Conservation (phyloP, 2,888 invertebrate species). For the Yponomeuta plumbellus region DNA sequence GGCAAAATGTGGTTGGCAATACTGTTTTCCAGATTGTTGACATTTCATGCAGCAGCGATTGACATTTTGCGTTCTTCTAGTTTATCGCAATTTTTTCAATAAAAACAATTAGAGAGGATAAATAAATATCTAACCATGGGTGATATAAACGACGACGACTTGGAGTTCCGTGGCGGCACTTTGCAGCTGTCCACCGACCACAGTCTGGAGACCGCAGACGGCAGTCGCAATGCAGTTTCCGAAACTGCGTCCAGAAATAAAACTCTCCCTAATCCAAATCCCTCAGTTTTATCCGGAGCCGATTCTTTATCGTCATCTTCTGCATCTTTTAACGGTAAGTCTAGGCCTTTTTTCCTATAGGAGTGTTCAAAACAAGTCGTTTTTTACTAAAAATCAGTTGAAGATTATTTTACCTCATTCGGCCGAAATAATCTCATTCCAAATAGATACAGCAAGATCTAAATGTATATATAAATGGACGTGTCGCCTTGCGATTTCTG, state of each 20-base stretch:
- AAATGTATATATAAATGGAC: too few relatives aligned
- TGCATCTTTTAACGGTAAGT: slow-evolving; percentile 60
- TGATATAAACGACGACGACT: slow-evolving; percentile 73
- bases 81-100: slow-evolving; percentile 18
- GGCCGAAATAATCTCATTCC: too few relatives aligned
- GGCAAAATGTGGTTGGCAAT: too few relatives aligned
- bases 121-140: slow-evolving; percentile 41
- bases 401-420: too few relatives aligned
- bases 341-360: not conserved
- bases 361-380: not conserved
- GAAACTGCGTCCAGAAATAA: slow-evolving; percentile 40
- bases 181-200: slow-evolving; percentile 58
- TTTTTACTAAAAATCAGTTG: too few relatives aligned
- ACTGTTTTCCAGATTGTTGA: too few relatives aligned
- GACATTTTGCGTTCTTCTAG: not conserved
- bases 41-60: not conserved
- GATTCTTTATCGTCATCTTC: slow-evolving; percentile 65
- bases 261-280: slow-evolving; percentile 43
- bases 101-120: slow-evolving; percentile 18
- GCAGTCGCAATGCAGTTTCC: slow-evolving; percentile 35
- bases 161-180: slow-evolving; percentile 76
- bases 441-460: too few relatives aligned
- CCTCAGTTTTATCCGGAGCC: slow-evolving; percentile 66
- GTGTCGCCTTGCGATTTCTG: too few relatives aligned
- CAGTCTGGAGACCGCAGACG: slow-evolving; percentile 35